phyloP scores from a whole-genome alignment of 2,888 invertebrate species.

The Pelosia muscerda region DNA sequence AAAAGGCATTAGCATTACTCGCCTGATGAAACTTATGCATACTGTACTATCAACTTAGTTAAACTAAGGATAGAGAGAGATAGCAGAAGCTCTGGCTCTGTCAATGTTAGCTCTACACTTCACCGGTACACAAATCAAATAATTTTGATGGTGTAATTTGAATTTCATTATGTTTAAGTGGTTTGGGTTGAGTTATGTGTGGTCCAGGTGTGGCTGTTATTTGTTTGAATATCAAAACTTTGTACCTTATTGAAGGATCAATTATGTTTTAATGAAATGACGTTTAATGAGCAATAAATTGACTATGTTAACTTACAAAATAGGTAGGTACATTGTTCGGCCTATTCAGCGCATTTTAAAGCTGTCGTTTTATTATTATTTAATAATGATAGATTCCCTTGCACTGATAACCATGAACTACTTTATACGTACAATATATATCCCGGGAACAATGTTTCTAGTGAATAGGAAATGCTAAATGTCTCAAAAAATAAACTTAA shows the following conservation, averaged over 20 bases:
- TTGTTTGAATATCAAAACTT: slow-evolving; percentile 7
- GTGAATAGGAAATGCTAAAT: background rate
- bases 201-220: slow-evolving; percentile 18
- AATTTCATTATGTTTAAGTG: slow-evolving; percentile 47
- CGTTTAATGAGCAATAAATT: background rate
- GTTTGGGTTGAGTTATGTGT: slow-evolving; percentile 23
- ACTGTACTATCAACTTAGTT: slow-evolving; percentile 57
- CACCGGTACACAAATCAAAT: slow-evolving; percentile 63
- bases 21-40: slow-evolving; percentile 66
- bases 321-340: too few species aligned
- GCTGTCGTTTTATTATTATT: background rate
- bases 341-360: background rate
- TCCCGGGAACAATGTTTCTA: too few species aligned
- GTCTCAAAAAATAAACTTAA: background rate
- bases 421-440: too few species aligned
- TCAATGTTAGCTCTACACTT: slow-evolving; percentile 71
- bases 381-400: background rate
- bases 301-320: background rate
- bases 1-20: slow-evolving; percentile 74
- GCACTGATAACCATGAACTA: background rate
- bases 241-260: slow-evolving; percentile 7
- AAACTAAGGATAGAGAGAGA: slow-evolving; percentile 53
- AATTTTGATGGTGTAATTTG: slow-evolving; percentile 58
- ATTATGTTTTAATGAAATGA: slow-evolving; percentile 6
- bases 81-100: slow-evolving; percentile 50